phyloP scores from a whole-genome alignment of 2,888 invertebrate species.

The Spodoptera picta region DNA sequence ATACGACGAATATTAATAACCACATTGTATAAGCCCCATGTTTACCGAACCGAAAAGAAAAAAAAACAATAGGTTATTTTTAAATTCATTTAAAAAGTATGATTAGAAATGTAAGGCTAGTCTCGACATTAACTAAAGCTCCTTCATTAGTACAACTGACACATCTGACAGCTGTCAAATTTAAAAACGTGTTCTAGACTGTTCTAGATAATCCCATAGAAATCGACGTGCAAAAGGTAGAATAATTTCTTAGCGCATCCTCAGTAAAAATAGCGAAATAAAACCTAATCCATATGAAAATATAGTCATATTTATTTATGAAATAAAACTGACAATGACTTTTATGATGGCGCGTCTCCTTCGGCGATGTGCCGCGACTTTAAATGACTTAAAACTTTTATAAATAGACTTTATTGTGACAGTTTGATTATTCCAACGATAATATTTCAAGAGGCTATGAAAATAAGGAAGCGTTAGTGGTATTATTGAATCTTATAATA shows the following conservation, averaged over 20 bases:
- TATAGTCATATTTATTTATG: constrained; percentile 40
- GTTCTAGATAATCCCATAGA: no score
- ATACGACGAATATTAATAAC: constrained; percentile 44
- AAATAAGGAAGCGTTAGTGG: constrained; percentile 53
- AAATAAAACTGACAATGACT: constrained; percentile 36
- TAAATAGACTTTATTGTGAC: constrained; percentile 54
- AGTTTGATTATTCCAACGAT: constrained; percentile 43
- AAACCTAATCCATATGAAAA: constrained; percentile 21
- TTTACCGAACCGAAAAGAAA: not conserved
- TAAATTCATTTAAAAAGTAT: no score
- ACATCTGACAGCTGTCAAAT: no score
- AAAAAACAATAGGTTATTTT: no score
- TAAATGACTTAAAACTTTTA: constrained; percentile 48
- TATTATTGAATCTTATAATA: constrained; percentile 42
- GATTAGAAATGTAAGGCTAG: no score
- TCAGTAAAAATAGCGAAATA: constrained; percentile 1
- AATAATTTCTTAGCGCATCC: constrained; percentile 1
- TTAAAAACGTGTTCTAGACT: no score
- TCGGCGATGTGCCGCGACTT: constrained; percentile 38
- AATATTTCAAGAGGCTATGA: constrained; percentile 47
- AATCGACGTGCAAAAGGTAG: constrained; percentile 13
- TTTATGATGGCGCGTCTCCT: constrained; percentile 36
- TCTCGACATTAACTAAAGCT: no score
- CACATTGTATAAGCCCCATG: constrained; percentile 1
- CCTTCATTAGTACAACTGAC: no score